Evolutionary conservation across 1,140 invertebrate genomes (phyloP).

Genomic region (Drosophila obscura): DNA sequence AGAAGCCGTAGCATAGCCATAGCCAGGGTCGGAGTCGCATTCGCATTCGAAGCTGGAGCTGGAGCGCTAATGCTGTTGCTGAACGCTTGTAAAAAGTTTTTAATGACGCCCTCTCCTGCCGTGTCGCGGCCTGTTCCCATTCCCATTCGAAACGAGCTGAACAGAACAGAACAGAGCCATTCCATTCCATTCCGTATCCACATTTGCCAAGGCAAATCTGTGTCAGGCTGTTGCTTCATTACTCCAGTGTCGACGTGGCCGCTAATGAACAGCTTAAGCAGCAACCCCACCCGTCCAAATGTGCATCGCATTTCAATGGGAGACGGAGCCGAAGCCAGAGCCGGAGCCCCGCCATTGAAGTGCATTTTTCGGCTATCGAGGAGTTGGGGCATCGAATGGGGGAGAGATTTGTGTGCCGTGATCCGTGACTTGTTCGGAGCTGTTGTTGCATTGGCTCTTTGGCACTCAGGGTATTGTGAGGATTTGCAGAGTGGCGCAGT

Average conservation of each 20-base stretch:
- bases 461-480: constrained; percentile 24
- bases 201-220: constrained; percentile 55
- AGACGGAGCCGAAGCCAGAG: not conserved
- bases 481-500: constrained; percentile 22
- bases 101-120: constrained; percentile 50
- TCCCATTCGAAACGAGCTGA: constrained; percentile 5
- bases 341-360: constrained; percentile 21
- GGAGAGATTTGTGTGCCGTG: constrained; percentile 37
- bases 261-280: constrained; percentile 66
- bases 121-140: constrained; percentile 37
- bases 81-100: constrained; percentile 74
- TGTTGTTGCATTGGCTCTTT: constrained; percentile 29
- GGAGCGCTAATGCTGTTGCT: constrained; percentile 61
- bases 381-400: not conserved
- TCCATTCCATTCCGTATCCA: not conserved
- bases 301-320: constrained; percentile 49
- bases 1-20: too few relatives aligned
- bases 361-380: constrained; percentile 27
- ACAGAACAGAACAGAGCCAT: constrained; percentile 14
- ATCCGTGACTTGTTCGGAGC: constrained; percentile 32
- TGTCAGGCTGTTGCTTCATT: constrained; percentile 51
- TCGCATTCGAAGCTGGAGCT: constrained; percentile 7
- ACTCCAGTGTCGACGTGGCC: constrained; percentile 17
- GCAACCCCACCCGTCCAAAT: constrained; percentile 16
- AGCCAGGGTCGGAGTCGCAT: not conserved